phyloP scores from a whole-genome alignment of 1,140 invertebrate genomes.

The Cyclargus thomasi region DNA sequence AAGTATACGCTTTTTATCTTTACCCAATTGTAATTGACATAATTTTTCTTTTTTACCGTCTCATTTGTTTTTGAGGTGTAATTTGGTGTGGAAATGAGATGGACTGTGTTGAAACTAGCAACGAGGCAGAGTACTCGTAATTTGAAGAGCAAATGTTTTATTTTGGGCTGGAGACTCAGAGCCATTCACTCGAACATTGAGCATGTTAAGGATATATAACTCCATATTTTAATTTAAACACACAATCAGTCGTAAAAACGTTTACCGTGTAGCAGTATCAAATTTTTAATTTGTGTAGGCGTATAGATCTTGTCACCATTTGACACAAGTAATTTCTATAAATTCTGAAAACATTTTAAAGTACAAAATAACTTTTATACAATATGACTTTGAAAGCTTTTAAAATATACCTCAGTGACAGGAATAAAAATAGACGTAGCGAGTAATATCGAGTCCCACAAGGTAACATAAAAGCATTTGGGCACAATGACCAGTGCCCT shows the following conservation, averaged over 20 bases:
- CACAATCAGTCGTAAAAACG: no score
- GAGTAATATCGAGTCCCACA: background rate
- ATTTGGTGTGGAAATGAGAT: slow-evolving; percentile 6
- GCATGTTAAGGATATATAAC: background rate
- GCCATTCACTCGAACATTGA: background rate
- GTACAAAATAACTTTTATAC: background rate
- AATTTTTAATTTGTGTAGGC: no score
- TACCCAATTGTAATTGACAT: background rate
- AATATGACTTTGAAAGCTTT: background rate
- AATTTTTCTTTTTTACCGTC: slow-evolving; percentile 13
- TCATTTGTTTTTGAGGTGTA: slow-evolving; percentile 15
- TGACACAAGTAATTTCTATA: background rate
- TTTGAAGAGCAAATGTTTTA: background rate
- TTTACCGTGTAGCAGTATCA: background rate
- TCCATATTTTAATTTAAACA: background rate
- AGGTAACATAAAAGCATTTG: background rate
- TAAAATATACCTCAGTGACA: background rate
- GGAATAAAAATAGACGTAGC: background rate
- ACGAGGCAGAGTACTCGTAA: background rate
- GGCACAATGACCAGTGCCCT: slow-evolving; percentile 13
- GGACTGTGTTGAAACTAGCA: slow-evolving; percentile 5
- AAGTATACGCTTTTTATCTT: slow-evolving; percentile 21
- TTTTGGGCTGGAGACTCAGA: background rate
- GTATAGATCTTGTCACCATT: background rate
- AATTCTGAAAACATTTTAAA: background rate